Base-by-base conservation (phyloP, 2,888 invertebrate species). In the Psylliodes chrysocephalus region DNA sequence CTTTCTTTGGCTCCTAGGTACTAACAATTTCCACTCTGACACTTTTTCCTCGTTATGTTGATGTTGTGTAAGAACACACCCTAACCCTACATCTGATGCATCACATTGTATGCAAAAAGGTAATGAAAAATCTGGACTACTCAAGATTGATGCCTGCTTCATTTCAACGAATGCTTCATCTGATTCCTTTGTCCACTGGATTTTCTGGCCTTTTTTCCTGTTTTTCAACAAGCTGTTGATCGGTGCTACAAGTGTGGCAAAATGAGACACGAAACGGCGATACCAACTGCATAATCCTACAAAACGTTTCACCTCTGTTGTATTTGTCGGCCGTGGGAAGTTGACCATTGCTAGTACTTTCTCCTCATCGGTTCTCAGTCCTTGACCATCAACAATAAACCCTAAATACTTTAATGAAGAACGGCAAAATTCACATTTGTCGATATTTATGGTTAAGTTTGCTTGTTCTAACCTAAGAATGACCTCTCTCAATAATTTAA, bases 391-490 rank as follows among this genome's bases (percentile, higher is more conserved):
- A 5, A 25, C 25, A 25, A 25, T 7, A 25, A 5, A 25, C 3
- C 25, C 25, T 25, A 25, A 25, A 25, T 5, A 25, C 7, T 25
- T 25, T 25, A 25, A 25, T 5, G 25, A 25, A 25, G 25, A 7
- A 25, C 25, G 25, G 25, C 25, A 25, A 25, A 25, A 25, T 25
- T 25, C 4, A 7, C 25, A 25, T 7, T 25, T 25, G 0, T 55
- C 59, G 1, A 59, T 18, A 30, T 76, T 76, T 0, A 79, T 51
- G 1, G 72, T 77, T 3, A 78, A 52, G 12, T 71, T 69, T 1
- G 75, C 73, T 1, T 63, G 40, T 10, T 62, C 42, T 1, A 77
- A 57, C 14, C 66, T 51, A 0, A 63, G 51, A 1, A 68, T 57
- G 1, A 76, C 69, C n/a, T 60, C 53, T 2, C 54, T 17, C 4